phyloP scores from a whole-genome alignment of 23 tunicate genomes.

The Diplosoma virens region DNA sequence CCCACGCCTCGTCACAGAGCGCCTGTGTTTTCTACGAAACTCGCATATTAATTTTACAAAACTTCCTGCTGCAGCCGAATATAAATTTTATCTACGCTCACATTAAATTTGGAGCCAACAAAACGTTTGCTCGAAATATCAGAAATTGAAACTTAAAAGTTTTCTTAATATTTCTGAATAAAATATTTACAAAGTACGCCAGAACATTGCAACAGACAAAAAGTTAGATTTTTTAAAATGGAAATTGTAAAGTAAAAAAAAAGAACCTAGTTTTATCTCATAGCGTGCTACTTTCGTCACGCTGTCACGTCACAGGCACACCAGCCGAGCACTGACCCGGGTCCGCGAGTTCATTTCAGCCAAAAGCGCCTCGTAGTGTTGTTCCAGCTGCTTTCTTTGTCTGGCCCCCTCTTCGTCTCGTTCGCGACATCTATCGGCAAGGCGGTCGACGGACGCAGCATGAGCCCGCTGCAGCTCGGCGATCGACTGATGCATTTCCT shows the following conservation, averaged over 20 bases:
- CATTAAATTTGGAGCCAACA: background rate
- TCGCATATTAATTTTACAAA: too few relatives aligned
- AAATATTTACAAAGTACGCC: background rate
- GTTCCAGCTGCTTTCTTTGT: slow-evolving; percentile 77
- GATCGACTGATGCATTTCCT: slow-evolving; percentile 68
- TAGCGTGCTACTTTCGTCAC: too few relatives aligned
- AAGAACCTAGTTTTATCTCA: too few relatives aligned
- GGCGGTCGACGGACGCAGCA: slow-evolving; percentile 82
- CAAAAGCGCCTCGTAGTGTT: slow-evolving; percentile 75
- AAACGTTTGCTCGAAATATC: background rate
- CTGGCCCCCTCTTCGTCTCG: slow-evolving; percentile 70
- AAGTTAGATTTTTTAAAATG: too few relatives aligned
- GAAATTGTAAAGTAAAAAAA: too few relatives aligned
- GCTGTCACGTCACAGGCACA: background rate
- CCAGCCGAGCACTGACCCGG: slow-evolving; percentile 20
- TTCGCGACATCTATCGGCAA: slow-evolving; percentile 80
- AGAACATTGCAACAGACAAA: too few relatives aligned
- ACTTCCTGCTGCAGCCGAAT: background rate
- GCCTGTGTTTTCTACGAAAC: slow-evolving; percentile 73
- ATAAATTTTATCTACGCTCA: background rate
- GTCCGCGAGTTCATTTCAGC: slow-evolving; percentile 74
- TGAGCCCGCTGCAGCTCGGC: slow-evolving; percentile 79
- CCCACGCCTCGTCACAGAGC: slow-evolving; percentile 92
- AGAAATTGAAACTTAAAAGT: background rate
- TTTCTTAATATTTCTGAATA: background rate